Base-by-base conservation (phyloP, 1,140 invertebrate species). In the Brachionus manjavacas region DNA sequence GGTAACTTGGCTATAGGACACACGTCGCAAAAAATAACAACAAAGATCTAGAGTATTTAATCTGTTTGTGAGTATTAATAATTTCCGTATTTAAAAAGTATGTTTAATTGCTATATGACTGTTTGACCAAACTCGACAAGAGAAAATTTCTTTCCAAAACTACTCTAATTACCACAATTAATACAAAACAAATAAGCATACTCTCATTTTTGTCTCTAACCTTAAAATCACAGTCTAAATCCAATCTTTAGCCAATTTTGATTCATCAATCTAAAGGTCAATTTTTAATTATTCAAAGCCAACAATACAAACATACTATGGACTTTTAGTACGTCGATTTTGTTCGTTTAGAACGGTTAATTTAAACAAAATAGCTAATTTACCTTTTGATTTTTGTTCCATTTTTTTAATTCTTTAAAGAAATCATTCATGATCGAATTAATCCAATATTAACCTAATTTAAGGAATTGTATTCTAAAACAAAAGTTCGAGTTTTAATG, bases 291-390 rank as follows among this genome's bases (percentile, higher is more conserved):
- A 60, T 60, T 60, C 52, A 60, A 60, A 60, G 16, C n/a, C 20
- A 60, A 60, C 52, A 60, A 60, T 7, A 60, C 52, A 60, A 60
- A 60, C 52, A 41, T 7, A 72, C 16, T 72, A 41, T 31, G 66
- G 31, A 14, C 9, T 72, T 72, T 72, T 72, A 41, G 68, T 16
- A 16, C 20, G 35, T 41, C 7, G 7, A 39, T 72, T 72, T 39
- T 39, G 31, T 41, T 41, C 39, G 20, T 39, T 72, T 72, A 41
- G 68, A 72, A 72, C 68, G 68, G 68, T 41, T 72, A 72, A 72
- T 72, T 72, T 39, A 72, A 72, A 72, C 41, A 72, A 72, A 72
- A 72, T 46, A 72, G 68, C 16, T 16, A 72, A 72, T 72, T 72
- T 72, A 41, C 68, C 39, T 72, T 41, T 41, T 72, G 16, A 39